A percentile compares a stretch with the other conserved stretches of the same genome.
Evolutionary conservation across 2,113 vertebrate species (phyloP).

Genomic region (Paramormyrops kingsleyae): DNA sequence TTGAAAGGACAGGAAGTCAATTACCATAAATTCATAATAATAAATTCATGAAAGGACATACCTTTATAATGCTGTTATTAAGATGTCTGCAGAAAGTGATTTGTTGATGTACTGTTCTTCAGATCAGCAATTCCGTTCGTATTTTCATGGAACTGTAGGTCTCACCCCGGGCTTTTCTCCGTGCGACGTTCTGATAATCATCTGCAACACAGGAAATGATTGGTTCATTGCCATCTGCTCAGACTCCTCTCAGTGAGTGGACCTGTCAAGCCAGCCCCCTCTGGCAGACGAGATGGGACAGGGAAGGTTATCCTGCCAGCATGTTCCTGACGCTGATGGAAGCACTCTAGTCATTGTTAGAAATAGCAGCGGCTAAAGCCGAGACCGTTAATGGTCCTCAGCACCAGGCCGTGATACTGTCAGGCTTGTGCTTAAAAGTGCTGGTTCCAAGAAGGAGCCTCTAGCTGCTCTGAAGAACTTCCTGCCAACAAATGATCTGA

Average conservation of each 20-base stretch:
- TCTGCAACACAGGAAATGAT: constrained; percentile 66
- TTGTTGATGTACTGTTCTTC: background rate
- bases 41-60: background rate
- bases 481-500: background rate
- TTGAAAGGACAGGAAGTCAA: background rate
- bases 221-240: constrained; percentile 64
- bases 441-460: background rate
- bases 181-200: constrained; percentile 60
- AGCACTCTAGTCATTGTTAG: background rate
- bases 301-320: background rate
- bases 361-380: background rate
- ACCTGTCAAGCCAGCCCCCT: constrained; percentile 15
- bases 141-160: constrained; percentile 55
- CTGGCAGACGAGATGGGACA: background rate
- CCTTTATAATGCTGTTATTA: background rate
- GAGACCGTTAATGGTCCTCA: background rate
- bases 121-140: background rate
- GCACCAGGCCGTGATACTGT: background rate
- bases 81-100: background rate
- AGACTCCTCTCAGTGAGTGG: constrained; percentile 66
- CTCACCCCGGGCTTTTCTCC: constrained; percentile 69
- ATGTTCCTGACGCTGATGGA: background rate
- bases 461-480: background rate
- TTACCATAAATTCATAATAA: background rate
- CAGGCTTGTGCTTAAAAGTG: background rate